A percentile compares a stretch with the other conserved stretches of the same genome.
These are phyloP conservation scores for Struthidea cinerea DNA, from an alignment of 2,113 vertebrate species.

Conservation along the genomic window DNA sequence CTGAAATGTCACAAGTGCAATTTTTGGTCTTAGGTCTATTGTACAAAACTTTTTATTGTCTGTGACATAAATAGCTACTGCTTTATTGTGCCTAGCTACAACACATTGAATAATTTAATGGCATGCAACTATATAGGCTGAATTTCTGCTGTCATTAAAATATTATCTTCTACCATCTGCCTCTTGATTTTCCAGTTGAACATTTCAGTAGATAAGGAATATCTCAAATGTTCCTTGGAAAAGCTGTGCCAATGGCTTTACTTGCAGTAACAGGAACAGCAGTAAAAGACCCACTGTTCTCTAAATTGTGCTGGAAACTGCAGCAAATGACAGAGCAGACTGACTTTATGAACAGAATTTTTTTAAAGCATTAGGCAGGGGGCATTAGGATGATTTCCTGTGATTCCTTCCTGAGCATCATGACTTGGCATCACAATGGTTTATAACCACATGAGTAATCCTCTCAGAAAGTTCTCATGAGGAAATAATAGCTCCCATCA, in stretches of 20 bases:
- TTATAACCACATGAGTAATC: not conserved
- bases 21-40: not conserved
- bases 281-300: not conserved
- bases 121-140: not conserved
- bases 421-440: not conserved
- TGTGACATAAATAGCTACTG: not conserved
- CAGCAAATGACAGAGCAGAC: not conserved
- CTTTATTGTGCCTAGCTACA: not conserved
- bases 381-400: not conserved
- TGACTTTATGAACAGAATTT: not conserved
- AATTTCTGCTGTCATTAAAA: constrained; percentile 21
- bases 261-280: not conserved
- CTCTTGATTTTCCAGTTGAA: constrained; percentile 20
- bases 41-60: not conserved
- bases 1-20: not conserved
- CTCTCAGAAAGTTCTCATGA: not conserved
- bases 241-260: not conserved
- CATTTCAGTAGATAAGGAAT: constrained; percentile 4
- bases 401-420: not conserved
- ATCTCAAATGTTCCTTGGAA: not conserved
- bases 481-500: not conserved
- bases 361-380: not conserved
- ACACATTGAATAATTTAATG: constrained; percentile 16
- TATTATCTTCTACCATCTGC: constrained; percentile 7
- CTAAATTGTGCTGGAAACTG: not conserved